These are phyloP conservation scores for Diplodus puntazzo DNA, from an alignment of 2,797 vertebrate genomes.

Conservation along the genomic window DNA sequence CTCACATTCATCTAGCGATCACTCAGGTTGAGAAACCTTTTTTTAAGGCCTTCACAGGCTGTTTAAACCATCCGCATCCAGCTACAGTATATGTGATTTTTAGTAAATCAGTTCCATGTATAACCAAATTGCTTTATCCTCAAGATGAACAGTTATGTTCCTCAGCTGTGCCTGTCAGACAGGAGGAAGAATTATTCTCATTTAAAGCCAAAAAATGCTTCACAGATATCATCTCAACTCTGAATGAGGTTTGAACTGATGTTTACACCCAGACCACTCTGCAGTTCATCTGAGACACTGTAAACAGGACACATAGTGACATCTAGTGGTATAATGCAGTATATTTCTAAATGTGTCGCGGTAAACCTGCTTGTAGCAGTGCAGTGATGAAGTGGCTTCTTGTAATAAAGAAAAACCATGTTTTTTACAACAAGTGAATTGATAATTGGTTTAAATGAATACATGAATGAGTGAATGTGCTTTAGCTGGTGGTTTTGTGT, in stretches of 20 bases:
- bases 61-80: too few species aligned
- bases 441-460: background rate
- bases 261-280: too few species aligned
- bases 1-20: background rate
- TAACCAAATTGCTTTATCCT: background rate
- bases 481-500: background rate
- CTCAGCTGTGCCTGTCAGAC: background rate
- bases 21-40: background rate
- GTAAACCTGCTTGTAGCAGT: background rate
- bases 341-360: background rate
- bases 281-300: background rate
- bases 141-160: background rate
- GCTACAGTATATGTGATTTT: background rate
- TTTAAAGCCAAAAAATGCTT: background rate
- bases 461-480: too few species aligned
- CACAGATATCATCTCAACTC: background rate
- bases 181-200: background rate
- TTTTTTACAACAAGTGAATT: background rate
- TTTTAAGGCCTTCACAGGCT: background rate
- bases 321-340: background rate
- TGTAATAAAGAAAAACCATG: background rate
- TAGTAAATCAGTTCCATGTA: background rate
- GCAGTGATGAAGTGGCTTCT: conserved; percentile 1
- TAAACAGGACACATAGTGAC: background rate
- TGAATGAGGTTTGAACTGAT: background rate